Conservation (phyloP, 2,797 vertebrate genomes). For the Muraenolepis orangiensis region DNA sequence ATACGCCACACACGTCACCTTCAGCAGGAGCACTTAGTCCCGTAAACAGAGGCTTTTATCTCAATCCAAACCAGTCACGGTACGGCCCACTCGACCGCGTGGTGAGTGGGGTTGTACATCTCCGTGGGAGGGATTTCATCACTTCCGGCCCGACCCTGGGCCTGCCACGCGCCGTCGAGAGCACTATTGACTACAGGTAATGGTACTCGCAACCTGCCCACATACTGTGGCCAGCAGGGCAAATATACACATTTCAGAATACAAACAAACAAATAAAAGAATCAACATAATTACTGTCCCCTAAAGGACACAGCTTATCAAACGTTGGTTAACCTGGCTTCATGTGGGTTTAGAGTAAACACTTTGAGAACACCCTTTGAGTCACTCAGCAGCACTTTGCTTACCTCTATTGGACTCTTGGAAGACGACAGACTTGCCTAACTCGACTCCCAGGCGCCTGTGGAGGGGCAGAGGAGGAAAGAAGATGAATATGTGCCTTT, state of each 20-base stretch:
- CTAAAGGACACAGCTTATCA: not conserved
- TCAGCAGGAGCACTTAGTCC: too few relatives aligned
- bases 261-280: not conserved
- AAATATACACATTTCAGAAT: not conserved
- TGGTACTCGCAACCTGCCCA: not conserved
- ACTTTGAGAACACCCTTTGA: not conserved
- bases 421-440: constrained; percentile 95
- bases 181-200: not conserved
- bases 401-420: constrained; percentile 96
- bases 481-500: not conserved
- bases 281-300: too few relatives aligned
- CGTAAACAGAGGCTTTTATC: too few relatives aligned
- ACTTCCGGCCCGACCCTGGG: not conserved
- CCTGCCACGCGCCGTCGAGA: not conserved
- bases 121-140: not conserved
- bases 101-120: not conserved
- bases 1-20: too few relatives aligned
- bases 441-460: constrained; percentile 91
- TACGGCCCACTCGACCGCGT: not conserved
- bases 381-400: not conserved
- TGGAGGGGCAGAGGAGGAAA: constrained; percentile 12
- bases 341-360: not conserved
- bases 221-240: not conserved
- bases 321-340: not conserved
- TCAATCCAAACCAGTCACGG: too few relatives aligned